These are phyloP conservation scores for Scaptomyza polygonia DNA, from an alignment of 2,888 invertebrate species.

Conservation along the genomic window DNA sequence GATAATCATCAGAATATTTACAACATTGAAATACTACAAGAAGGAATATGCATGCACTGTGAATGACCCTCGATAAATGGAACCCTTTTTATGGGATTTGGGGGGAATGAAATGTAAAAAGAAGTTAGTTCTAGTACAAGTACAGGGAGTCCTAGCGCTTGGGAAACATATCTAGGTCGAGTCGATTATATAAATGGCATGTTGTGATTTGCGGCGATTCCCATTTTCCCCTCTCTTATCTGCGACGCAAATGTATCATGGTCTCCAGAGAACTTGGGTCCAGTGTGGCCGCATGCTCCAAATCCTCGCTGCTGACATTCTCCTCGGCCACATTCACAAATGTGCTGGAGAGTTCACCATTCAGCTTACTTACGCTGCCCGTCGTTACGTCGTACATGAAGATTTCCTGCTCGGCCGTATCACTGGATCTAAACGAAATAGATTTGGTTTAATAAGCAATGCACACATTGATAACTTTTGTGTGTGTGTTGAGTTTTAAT, in stretches of 20 bases:
- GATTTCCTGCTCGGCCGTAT: conserved; percentile 89
- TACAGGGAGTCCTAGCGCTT: conserved; percentile 19
- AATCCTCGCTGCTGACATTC: conserved; percentile 89
- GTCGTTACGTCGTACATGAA: conserved; percentile 93
- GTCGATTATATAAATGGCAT: conserved; percentile 75
- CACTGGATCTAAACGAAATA: conserved; percentile 64
- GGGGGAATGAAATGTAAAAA: conserved; percentile 13
- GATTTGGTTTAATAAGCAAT: too few species aligned
- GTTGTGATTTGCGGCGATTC: conserved; percentile 38
- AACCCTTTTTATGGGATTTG: conserved; percentile 26
- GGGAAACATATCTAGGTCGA: conserved; percentile 54
- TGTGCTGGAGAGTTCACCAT: conserved; percentile 92
- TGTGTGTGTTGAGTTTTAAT: too few species aligned
- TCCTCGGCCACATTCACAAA: conserved; percentile 95
- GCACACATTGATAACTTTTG: too few species aligned
- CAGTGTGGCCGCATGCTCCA: conserved; percentile 85
- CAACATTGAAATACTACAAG: conserved; percentile 74
- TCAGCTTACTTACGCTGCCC: conserved; percentile 90
- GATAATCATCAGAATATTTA: conserved; percentile 76
- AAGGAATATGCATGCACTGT: conserved; percentile 61
- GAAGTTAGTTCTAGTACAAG: conserved; percentile 14
- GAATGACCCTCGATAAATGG: conserved; percentile 45
- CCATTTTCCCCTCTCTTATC: conserved; percentile 51
- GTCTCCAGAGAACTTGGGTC: conserved; percentile 81
- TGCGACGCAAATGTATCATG: conserved; percentile 80